phyloP scores from a whole-genome alignment of 1,140 invertebrate genomes.

The Aphelenchoides besseyi region DNA sequence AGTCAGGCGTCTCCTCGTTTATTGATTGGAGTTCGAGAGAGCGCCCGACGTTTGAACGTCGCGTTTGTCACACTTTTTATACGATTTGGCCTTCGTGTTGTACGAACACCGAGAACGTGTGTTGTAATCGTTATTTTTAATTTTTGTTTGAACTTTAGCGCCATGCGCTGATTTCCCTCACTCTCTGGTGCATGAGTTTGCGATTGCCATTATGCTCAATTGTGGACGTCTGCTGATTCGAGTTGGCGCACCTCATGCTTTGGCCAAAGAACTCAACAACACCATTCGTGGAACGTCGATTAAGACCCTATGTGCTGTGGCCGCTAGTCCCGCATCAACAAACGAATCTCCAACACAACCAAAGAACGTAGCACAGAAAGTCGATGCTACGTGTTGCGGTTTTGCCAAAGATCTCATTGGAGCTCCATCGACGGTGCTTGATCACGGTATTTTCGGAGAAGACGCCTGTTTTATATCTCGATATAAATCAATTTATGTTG shows the following conservation, averaged over 20 bases:
- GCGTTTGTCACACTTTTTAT: neutral
- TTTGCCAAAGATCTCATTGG: conserved; percentile 78
- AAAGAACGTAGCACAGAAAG: conserved; percentile 10
- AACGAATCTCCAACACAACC: conserved; percentile 14
- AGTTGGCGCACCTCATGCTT: neutral
- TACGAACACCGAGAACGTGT: no score
- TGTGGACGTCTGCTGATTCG: conserved; percentile 12
- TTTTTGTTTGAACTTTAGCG: neutral
- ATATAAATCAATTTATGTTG: conserved; percentile 80
- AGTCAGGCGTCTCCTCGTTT: neutral
- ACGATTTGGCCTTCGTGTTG: neutral
- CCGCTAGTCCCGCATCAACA: conserved; percentile 14
- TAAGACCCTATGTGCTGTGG: neutral
- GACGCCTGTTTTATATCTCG: conserved; percentile 90
- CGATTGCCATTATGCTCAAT: conserved; percentile 7
- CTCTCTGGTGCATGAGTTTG: neutral
- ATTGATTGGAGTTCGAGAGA: neutral
- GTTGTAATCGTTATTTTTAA: neutral
- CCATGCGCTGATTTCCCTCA: neutral
- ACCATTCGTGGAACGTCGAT: neutral
- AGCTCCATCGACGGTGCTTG: conserved; percentile 70
- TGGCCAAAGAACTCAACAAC: neutral
- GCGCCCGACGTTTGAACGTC: neutral
- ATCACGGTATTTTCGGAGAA: conserved; percentile 87
- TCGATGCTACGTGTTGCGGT: conserved; percentile 74